phyloP scores from a whole-genome alignment of 2,888 invertebrate species.

The Ganaspis brasiliensis region DNA sequence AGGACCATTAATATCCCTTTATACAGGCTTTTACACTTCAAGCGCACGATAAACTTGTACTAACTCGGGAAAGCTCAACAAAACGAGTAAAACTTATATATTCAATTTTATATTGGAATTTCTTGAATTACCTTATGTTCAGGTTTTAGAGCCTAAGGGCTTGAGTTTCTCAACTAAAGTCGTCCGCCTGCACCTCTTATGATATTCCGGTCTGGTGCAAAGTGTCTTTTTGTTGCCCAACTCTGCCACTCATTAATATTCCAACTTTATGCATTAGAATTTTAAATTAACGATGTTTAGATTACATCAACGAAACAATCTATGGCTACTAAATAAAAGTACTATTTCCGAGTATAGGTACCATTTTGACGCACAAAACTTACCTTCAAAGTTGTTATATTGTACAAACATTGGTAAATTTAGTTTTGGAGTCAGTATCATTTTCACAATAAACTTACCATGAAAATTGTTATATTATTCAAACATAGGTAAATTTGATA shows the following conservation, averaged over 20 bases:
- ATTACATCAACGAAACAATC: slow-evolving; percentile 27
- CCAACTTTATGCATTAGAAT: slow-evolving; percentile 35
- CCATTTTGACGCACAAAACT: too few species aligned
- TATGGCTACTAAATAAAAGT: slow-evolving; percentile 26
- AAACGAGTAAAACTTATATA: slow-evolving; percentile 4
- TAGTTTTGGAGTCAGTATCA: too few species aligned
- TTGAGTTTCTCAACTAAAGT: slow-evolving; percentile 2
- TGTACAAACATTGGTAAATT: too few species aligned
- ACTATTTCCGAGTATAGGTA: too few species aligned
- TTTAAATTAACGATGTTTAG: slow-evolving; percentile 24
- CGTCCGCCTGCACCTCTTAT: slow-evolving; percentile 13
- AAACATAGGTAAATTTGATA: too few species aligned
- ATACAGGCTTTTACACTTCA: neutral
- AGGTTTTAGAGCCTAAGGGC: slow-evolving; percentile 6
- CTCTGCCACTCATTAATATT: slow-evolving; percentile 11
- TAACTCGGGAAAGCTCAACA: neutral
- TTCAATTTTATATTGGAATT: slow-evolving; percentile 19
- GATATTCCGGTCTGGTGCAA: slow-evolving; percentile 29
- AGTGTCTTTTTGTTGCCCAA: slow-evolving; percentile 28
- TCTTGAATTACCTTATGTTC: neutral
- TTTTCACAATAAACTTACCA: too few species aligned
- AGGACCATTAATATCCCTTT: neutral
- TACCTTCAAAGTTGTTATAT: too few species aligned
- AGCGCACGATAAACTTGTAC: slow-evolving; percentile 1
- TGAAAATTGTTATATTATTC: too few species aligned